phyloP scores from a whole-genome alignment of 1,140 invertebrate species.

The Holcopasites calliopsidis region DNA sequence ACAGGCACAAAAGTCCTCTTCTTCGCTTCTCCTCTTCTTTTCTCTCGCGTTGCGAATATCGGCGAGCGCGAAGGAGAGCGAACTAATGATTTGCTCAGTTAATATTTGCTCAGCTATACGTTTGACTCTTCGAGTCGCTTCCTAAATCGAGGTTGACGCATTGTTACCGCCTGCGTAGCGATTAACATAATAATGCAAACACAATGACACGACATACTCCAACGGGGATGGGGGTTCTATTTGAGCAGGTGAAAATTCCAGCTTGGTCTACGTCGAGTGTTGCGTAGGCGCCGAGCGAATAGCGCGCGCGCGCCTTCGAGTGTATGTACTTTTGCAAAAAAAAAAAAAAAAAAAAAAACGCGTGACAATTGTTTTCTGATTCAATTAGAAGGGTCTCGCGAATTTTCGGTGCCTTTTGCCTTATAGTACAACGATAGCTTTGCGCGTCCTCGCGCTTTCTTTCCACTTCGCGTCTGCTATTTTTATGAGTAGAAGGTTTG shows the following conservation, averaged over 20 bases:
- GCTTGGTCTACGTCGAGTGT: slow-evolving; percentile 51
- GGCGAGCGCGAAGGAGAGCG: slow-evolving; percentile 39
- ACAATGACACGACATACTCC: slow-evolving; percentile 73
- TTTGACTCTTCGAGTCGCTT: slow-evolving; percentile 74
- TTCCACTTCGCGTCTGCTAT: slow-evolving; percentile 5
- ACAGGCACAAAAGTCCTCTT: neutral
- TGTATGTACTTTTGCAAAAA: neutral
- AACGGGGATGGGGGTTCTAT: slow-evolving; percentile 67
- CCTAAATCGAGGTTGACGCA: slow-evolving; percentile 79
- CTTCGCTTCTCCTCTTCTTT: neutral
- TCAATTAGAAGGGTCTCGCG: slow-evolving; percentile 72
- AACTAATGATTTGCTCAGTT: slow-evolving; percentile 75
- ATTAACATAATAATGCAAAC: slow-evolving; percentile 80
- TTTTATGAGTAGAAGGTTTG: neutral
- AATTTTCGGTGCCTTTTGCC: slow-evolving; percentile 58
- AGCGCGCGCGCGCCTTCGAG: neutral
- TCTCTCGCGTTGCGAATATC: neutral
- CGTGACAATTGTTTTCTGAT: slow-evolving; percentile 73
- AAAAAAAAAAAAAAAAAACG: too few relatives aligned
- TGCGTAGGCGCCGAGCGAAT: slow-evolving; percentile 54
- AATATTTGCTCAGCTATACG: slow-evolving; percentile 73
- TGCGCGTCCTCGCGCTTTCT: neutral
- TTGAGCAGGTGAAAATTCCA: slow-evolving; percentile 79
- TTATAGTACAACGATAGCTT: neutral
- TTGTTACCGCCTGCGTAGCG: slow-evolving; percentile 74